phyloP scores from a whole-genome alignment of 2,888 invertebrate genomes.

The Eilema depressum region DNA sequence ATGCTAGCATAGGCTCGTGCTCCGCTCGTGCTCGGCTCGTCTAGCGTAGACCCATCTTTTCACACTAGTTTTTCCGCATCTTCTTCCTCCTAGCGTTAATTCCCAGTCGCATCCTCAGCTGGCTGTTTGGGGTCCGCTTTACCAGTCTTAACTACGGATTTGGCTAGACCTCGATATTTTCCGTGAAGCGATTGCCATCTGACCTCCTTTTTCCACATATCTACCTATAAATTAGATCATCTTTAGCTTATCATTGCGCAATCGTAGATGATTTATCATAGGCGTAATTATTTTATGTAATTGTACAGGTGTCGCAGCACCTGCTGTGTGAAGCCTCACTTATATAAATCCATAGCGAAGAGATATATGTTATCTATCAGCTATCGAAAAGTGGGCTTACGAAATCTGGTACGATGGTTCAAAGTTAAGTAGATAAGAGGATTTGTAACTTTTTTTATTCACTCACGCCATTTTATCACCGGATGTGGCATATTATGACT shows the following conservation, averaged over 20 bases:
- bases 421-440: neutral
- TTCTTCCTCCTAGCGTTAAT: no score
- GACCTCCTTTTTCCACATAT: no score
- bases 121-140: no score
- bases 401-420: slow-evolving; percentile 4
- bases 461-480: slow-evolving; percentile 1
- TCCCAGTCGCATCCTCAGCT: no score
- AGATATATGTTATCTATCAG: neutral
- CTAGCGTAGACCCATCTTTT: no score
- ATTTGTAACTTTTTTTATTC: neutral
- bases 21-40: no score
- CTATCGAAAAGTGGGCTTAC: neutral
- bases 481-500: neutral
- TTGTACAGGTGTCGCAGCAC: neutral
- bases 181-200: no score
- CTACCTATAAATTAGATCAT: no score
- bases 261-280: neutral
- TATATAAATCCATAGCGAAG: neutral
- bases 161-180: no score
- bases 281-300: neutral
- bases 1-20: no score
- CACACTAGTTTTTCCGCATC: no score
- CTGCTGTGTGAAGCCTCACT: neutral
- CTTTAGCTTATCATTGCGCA: neutral
- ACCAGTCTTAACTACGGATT: no score